These are phyloP conservation scores for Pasiphila rectangulata DNA, from an alignment of 2,888 invertebrate species.

Conservation along the genomic window DNA sequence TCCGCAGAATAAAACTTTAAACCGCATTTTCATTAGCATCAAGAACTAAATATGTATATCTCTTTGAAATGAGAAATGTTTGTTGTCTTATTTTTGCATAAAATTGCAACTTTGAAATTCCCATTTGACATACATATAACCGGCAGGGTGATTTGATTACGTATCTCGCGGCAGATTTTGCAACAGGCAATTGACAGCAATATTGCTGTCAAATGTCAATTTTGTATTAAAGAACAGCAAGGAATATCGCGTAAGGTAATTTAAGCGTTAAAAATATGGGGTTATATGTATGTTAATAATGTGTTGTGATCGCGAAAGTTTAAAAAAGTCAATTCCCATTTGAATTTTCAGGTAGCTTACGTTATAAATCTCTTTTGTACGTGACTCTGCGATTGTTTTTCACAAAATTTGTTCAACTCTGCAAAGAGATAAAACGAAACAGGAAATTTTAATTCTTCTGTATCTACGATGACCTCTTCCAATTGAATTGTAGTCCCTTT, in stretches of 20 bases:
- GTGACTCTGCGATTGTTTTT: conserved; percentile 25
- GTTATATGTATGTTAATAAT: too few species aligned
- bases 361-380: conserved; percentile 27
- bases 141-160: too few species aligned
- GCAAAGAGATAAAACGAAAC: conserved; percentile 51
- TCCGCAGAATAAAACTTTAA: conserved; percentile 1
- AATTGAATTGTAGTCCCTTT: conserved; percentile 56
- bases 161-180: too few species aligned
- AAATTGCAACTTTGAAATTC: conserved; percentile 29
- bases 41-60: conserved; percentile 19
- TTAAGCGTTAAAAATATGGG: too few species aligned
- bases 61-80: conserved; percentile 23
- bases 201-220: too few species aligned
- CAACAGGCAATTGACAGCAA: too few species aligned
- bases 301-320: too few species aligned
- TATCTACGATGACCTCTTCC: conserved; percentile 39
- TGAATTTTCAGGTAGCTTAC: conserved; percentile 47
- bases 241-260: too few species aligned
- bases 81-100: conserved; percentile 28
- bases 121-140: too few species aligned
- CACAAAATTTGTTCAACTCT: conserved; percentile 35
- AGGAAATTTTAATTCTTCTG: conserved; percentile 40
- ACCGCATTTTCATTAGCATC: conserved; percentile 11
- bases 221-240: too few species aligned
- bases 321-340: conserved; percentile 37